Conservation (phyloP, 2,113 vertebrate species). For the Illadopsis cleaveri region DNA sequence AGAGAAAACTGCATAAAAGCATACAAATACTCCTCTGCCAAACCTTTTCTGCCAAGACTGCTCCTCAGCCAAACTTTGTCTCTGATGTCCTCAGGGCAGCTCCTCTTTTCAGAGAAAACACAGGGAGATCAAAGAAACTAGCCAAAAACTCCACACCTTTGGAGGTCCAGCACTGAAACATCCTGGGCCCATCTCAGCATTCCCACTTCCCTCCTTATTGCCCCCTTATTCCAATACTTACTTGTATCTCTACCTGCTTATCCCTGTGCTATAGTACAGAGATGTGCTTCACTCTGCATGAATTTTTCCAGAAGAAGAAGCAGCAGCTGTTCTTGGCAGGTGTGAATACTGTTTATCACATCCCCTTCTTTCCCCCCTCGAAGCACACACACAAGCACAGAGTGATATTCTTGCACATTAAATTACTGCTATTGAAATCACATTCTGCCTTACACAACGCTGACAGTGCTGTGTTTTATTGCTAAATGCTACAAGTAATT, state of each 20-base stretch:
- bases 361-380: not conserved
- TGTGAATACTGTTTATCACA: not conserved
- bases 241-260: not conserved
- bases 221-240: not conserved
- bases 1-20: not conserved
- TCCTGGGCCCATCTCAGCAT: not conserved
- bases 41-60: not conserved
- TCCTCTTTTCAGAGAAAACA: not conserved
- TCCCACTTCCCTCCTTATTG: not conserved
- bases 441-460: not conserved
- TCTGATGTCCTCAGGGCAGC: not conserved
- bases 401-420: not conserved
- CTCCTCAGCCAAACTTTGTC: not conserved
- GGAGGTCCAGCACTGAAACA: not conserved
- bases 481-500: constrained; percentile 30
- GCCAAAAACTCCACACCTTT: not conserved
- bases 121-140: not conserved
- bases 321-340: constrained; percentile 3
- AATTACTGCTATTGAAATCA: constrained; percentile 12
- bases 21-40: not conserved
- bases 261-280: not conserved
- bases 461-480: not conserved
- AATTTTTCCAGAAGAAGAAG: not conserved
- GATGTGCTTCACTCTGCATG: not conserved
- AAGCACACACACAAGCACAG: not conserved